phyloP scores from a whole-genome alignment of 2,113 vertebrate species.

The Crocuta crocuta region DNA sequence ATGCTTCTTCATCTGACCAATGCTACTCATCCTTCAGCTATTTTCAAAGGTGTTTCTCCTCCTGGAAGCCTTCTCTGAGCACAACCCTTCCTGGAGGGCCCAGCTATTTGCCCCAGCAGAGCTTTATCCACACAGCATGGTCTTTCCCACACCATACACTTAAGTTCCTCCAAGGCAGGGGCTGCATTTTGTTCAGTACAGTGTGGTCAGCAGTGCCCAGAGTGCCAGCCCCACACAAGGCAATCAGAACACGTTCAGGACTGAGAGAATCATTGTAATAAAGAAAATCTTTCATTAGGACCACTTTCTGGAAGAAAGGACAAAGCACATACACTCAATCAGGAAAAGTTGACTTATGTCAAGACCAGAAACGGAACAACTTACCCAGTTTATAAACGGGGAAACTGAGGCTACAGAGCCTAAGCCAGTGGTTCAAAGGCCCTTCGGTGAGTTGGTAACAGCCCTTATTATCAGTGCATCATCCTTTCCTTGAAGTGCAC shows the following conservation, averaged over 20 bases:
- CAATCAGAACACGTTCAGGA: neutral
- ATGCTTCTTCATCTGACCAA: neutral
- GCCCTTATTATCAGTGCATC: neutral
- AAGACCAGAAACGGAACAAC: neutral
- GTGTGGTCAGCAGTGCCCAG: neutral
- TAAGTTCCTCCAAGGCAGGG: neutral
- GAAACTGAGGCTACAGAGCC: neutral
- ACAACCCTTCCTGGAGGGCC: neutral
- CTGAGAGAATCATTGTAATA: neutral
- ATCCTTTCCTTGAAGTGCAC: neutral
- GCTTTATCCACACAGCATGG: neutral
- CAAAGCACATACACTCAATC: neutral
- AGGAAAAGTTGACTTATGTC: neutral
- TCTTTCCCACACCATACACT: neutral
- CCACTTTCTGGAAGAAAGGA: neutral
- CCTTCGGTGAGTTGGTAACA: neutral
- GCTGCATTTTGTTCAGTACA: neutral
- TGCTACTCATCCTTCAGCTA: neutral
- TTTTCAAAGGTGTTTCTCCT: neutral
- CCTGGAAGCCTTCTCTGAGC: neutral
- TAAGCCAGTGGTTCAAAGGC: neutral
- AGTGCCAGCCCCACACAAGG: neutral
- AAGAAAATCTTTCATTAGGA: neutral
- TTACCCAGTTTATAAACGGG: neutral
- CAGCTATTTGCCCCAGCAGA: neutral